These are phyloP conservation scores for Limanda limanda DNA, from an alignment of 2,113 vertebrate genomes.

Conservation along the genomic window DNA sequence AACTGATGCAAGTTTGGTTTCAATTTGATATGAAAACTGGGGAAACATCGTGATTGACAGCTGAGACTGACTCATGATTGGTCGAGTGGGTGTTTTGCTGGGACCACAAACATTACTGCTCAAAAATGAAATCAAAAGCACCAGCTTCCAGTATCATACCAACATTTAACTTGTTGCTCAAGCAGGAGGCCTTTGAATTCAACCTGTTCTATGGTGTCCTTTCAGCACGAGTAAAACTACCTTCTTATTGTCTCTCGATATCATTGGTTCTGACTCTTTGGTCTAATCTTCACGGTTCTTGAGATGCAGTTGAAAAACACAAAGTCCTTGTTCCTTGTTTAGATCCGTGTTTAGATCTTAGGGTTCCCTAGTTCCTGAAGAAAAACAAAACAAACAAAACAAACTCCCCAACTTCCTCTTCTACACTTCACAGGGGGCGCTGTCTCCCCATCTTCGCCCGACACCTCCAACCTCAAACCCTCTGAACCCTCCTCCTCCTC, in stretches of 20 bases:
- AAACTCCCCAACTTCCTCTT: background rate
- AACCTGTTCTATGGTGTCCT: background rate
- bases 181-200: background rate
- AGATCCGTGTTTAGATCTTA: background rate
- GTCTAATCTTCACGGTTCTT: background rate
- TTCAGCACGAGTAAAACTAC: too few species aligned
- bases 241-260: background rate
- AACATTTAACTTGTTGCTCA: background rate
- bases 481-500: slow-evolving; percentile 41
- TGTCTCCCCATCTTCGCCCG: slow-evolving; percentile 44
- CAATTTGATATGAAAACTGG: too few species aligned
- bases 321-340: background rate
- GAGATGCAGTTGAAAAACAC: background rate
- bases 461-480: slow-evolving; percentile 44
- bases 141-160: background rate
- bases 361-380: background rate
- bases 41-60: too few species aligned
- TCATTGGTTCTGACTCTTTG: background rate
- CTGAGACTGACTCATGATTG: too few species aligned
- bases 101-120: too few species aligned
- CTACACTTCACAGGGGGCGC: slow-evolving; percentile 50
- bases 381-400: too few species aligned
- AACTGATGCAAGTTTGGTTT: too few species aligned
- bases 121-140: too few species aligned
- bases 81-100: too few species aligned